Evolutionary conservation across 2,888 invertebrate genomes (phyloP).

Genomic region (Bugula neritina): DNA sequence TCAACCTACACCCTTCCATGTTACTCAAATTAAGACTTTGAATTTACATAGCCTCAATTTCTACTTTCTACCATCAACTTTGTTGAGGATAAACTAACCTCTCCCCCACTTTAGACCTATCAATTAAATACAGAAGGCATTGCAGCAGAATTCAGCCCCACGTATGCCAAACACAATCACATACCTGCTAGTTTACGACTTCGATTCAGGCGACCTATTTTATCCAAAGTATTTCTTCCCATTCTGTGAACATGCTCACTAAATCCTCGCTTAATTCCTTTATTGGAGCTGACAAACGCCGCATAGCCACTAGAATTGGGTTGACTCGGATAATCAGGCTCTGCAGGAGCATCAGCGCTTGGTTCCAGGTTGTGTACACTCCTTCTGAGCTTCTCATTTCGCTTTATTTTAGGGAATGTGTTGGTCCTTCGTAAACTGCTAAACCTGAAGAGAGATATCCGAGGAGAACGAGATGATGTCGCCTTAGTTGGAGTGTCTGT

Average conservation of each 20-base stretch:
- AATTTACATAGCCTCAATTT: no score
- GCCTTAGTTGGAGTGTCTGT: no score
- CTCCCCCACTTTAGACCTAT: no score
- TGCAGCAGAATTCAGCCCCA: no score
- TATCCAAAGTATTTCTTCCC: conserved; percentile 37
- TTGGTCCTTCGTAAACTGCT: not conserved
- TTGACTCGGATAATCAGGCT: not conserved
- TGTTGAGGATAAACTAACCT: no score
- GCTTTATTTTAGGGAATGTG: not conserved
- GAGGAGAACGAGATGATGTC: not conserved
- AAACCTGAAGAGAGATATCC: not conserved
- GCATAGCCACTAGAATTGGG: not conserved
- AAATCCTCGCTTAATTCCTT: conserved; percentile 35
- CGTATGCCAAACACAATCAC: no score
- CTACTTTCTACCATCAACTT: no score
- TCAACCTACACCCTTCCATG: no score
- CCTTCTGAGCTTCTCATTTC: not conserved
- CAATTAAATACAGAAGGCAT: no score
- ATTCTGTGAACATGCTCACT: conserved; percentile 41
- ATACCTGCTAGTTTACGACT: conserved; percentile 8
- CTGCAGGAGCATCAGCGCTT: not conserved
- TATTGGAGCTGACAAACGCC: not conserved
- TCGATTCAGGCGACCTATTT: conserved; percentile 29
- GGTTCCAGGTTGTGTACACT: not conserved
- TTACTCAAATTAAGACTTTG: no score